These are phyloP conservation scores for Orius insidiosus DNA, from an alignment of 1,140 invertebrate species.

Conservation along the genomic window DNA sequence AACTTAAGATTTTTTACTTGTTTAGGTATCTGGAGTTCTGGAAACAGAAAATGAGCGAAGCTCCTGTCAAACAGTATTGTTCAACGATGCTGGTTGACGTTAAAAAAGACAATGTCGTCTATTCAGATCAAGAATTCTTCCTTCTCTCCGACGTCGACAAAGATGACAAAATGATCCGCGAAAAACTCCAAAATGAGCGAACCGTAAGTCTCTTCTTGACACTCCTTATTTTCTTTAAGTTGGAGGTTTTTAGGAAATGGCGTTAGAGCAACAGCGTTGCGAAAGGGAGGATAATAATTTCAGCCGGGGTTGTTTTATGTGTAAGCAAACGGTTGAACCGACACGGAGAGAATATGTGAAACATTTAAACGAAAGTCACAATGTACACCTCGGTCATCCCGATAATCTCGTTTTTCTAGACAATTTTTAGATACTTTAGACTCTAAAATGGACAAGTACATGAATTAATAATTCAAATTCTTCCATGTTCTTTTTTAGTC, in stretches of 20 bases:
- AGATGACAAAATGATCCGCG: constrained; percentile 59
- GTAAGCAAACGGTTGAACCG: constrained; percentile 38
- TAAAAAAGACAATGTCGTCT: constrained; percentile 37
- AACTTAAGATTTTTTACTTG: constrained; percentile 18
- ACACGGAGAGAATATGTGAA: constrained; percentile 50
- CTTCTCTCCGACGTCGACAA: constrained; percentile 61
- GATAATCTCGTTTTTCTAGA: constrained; percentile 79
- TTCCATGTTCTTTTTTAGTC: constrained; percentile 25
- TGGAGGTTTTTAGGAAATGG: constrained; percentile 36
- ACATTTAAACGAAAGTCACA: constrained; percentile 69
- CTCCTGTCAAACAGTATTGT: constrained; percentile 42
- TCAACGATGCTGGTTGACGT: constrained; percentile 42
- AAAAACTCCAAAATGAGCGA: constrained; percentile 36
- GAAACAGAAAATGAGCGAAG: constrained; percentile 37
- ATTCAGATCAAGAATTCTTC: constrained; percentile 47
- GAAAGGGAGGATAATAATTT: constrained; percentile 63
- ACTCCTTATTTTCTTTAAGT: constrained; percentile 26
- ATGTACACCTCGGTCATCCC: constrained; percentile 70
- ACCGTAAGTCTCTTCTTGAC: constrained; percentile 33
- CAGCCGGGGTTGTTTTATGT: constrained; percentile 65
- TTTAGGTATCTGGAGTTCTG: constrained; percentile 57
- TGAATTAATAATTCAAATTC: constrained; percentile 23
- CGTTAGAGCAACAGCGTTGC: constrained; percentile 52
- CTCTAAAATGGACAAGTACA: constrained; percentile 28
- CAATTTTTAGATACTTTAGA: constrained; percentile 47